These are phyloP conservation scores for Passer domesticus DNA, from an alignment of 2,113 vertebrate species.

Conservation along the genomic window DNA sequence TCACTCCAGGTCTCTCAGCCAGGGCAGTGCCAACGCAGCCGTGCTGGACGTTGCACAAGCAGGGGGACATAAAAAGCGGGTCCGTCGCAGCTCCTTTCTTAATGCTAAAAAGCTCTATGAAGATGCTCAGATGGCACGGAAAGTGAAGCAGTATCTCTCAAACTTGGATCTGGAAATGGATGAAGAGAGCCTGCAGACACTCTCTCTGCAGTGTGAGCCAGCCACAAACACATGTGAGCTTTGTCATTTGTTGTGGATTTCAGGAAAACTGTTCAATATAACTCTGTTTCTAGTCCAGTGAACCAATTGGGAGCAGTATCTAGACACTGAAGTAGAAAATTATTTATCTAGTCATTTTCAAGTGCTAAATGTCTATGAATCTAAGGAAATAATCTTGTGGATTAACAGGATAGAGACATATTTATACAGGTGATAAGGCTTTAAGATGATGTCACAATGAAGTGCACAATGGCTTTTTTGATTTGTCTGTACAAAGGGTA, in stretches of 20 bases:
- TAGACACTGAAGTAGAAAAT: neutral
- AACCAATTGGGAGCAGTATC: neutral
- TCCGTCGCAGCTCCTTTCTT: slow-evolving; percentile 96
- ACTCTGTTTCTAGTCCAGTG: neutral
- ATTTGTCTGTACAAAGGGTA: neutral
- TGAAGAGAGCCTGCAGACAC: slow-evolving; percentile 92
- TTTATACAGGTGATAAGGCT: neutral
- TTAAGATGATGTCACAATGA: neutral
- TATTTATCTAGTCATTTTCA: neutral
- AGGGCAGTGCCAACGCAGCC: slow-evolving; percentile 90
- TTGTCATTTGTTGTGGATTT: neutral
- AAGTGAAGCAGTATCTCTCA: slow-evolving; percentile 95
- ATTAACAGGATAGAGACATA: neutral
- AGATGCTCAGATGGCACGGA: slow-evolving; percentile 97
- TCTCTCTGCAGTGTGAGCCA: slow-evolving; percentile 93
- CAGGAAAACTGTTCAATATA: neutral
- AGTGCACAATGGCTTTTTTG: neutral
- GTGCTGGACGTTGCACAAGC: slow-evolving; percentile 94
- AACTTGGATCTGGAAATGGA: slow-evolving; percentile 93
- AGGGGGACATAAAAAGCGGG: slow-evolving; percentile 94
- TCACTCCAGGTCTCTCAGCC: slow-evolving; percentile 89
- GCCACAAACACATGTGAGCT: slow-evolving; percentile 91
- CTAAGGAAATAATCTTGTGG: neutral
- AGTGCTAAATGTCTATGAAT: neutral
- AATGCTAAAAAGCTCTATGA: slow-evolving; percentile 99